Evolutionary conservation across 1,140 invertebrate genomes (phyloP), one percentile per base, ranked within the genome.

Genomic region (Formica selysi): DNA sequence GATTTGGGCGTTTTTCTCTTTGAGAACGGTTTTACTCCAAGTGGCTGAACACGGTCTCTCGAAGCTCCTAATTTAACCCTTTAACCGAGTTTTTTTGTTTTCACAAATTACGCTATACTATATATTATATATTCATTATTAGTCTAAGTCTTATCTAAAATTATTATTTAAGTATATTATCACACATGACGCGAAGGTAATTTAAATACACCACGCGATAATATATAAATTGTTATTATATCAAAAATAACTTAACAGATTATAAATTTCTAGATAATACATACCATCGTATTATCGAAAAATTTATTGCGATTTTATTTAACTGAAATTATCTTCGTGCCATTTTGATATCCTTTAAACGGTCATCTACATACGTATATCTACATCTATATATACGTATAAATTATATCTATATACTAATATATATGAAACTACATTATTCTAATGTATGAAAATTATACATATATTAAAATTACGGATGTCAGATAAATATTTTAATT

Each of bases 41-140:
- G 70, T 76, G 16, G 64, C n/a, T 80, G 44, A 80, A 36, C 29
- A 54, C 65, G 36, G 32, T 80, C 36, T 80, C 48, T 68, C 67
- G 64, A 70, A 80, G 76, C 44, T 80, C 76, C 76, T 59, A 57
- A 29, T 83, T 83, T 83, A 83, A 83, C 79, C 79, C 79, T 83
- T 83, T 83, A 83, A 83, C 79, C 79, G 79, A 74, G 79, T 83
- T 62, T 80, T 29, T 73, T 74, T 32, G 2, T 48, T 62, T 41
- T 13, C 54, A 71, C 36, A 71, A 73, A 61, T 83, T 74, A 83
- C 36, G 19, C 79, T 83, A 61, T 44, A 73, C 59, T 81, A 71
- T 81, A 64, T 76, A 36, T 67, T 38, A 29, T 80, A 70, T 70
- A 36, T 54, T 54, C 13, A 38, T 70, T 68, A 51, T 10, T 65